Percentiles rank a stretch among this genome's conserved stretches.
Evolutionary conservation across 2,113 vertebrate species (phyloP).

Genomic region (Himantopus leucocephalus): DNA sequence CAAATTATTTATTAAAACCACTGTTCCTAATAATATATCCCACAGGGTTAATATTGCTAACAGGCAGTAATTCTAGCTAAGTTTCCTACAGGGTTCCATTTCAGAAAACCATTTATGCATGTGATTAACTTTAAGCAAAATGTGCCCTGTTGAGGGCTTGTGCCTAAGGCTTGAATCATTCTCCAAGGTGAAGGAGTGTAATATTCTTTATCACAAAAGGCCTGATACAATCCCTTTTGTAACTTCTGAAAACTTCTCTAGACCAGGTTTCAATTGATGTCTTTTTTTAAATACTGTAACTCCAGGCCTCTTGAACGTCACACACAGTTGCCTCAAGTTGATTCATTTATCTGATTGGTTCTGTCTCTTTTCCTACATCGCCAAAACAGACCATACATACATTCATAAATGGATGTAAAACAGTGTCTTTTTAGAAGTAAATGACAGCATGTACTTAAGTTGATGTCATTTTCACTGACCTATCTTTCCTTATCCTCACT

Average conservation of each 20-base stretch:
- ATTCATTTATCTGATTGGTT: background rate
- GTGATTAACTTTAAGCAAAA: slow-evolving; percentile 4
- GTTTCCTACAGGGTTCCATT: background rate
- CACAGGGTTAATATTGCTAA: background rate
- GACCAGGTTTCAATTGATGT: background rate
- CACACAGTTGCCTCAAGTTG: background rate
- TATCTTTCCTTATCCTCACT: background rate
- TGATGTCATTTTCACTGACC: background rate
- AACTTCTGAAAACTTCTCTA: background rate
- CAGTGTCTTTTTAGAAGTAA: background rate
- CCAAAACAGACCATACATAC: too few relatives aligned
- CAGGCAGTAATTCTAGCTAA: background rate
- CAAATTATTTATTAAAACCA: background rate
- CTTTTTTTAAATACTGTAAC: background rate
- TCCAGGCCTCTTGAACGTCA: background rate
- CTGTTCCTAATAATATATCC: background rate
- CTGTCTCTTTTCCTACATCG: background rate
- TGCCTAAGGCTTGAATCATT: background rate
- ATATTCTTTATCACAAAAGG: background rate
- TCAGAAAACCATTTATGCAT: background rate
- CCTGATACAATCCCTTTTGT: background rate
- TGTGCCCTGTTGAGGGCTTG: background rate
- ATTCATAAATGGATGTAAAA: background rate
- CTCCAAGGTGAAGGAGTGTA: background rate
- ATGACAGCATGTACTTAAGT: background rate